Percentiles rank a stretch among this genome's conserved stretches.
phyloP scores from a whole-genome alignment of 2,797 vertebrate species.

The Pitangus sulphuratus region DNA sequence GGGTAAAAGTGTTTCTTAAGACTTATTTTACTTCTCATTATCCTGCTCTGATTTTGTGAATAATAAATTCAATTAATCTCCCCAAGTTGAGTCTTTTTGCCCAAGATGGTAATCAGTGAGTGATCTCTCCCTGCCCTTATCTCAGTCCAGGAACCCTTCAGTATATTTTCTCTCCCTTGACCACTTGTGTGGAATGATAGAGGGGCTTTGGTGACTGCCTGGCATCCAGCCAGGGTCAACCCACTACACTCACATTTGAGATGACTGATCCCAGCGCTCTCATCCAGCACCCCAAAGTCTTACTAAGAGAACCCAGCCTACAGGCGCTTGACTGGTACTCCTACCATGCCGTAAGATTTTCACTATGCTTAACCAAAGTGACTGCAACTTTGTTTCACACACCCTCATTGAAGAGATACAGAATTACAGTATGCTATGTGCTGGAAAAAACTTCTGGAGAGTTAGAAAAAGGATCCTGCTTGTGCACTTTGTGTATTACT shows the following conservation, averaged over 20 bases:
- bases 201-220: neutral
- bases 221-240: neutral
- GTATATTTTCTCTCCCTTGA: neutral
- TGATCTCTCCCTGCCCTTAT: neutral
- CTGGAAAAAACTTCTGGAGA: neutral
- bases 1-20: neutral
- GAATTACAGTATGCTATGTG: neutral
- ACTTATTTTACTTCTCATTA: neutral
- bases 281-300: neutral
- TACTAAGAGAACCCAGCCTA: neutral
- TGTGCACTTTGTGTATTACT: neutral
- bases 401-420: neutral
- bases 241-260: neutral
- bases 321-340: neutral
- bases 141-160: neutral
- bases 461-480: neutral
- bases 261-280: neutral
- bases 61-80: neutral
- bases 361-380: neutral
- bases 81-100: neutral
- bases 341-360: neutral
- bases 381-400: neutral
- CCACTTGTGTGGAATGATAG: neutral
- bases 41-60: neutral
- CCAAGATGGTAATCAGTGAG: rapidly evolving